Base-by-base conservation (phyloP, 2,797 vertebrate genomes). In the Mormyrops attenuatus region DNA sequence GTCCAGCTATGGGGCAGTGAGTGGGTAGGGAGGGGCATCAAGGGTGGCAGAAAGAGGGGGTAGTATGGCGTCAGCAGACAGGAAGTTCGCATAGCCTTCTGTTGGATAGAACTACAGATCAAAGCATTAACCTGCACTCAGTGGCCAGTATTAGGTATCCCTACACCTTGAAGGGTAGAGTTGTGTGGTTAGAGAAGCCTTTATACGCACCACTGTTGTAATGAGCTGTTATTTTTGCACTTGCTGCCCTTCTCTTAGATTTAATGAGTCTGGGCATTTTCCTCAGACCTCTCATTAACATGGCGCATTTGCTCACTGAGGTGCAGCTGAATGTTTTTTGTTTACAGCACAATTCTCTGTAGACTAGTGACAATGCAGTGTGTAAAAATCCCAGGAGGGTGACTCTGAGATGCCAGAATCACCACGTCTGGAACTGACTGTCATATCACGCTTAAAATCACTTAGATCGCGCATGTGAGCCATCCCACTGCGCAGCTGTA, bases 1-100 rank as follows among this genome's bases (percentile, higher is more conserved):
- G 95, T 99, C 98, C 92, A 97, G 96, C 97, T 99, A 95, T 0
- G 15, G 53, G 82, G 47, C 34, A 26, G 69, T 6, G 5, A 77
- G 38, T 77, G 69, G 5, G 15, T 77, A 38, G 38, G 15, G 69
- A 17, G 52, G 47, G 47, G 15, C 20, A 11, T 85, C 8, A 13
- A 38, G 84, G 85, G 89, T 85, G 85, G 92, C 73, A 91, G 80
- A 91, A 60, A 55, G 60, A 89, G n/a, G 26, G n/a, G 77, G 57
- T 22, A 38, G 77, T 38, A 13, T 84, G 17, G 0, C 9, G 38
- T 5, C 47, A 63, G 53, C 1, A 86, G 4, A 89, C 63, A 8
- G 22, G 73, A 47, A 90, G 85, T 30, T 60, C 6, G 38, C 53
- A n/a, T 15, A 34, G 15, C 13, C 3, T 17, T 50, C 47, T 50